Percentiles rank a stretch among this genome's conserved stretches.
Conservation (phyloP, 2,888 invertebrate species). For the Itoplectis maculator region DNA sequence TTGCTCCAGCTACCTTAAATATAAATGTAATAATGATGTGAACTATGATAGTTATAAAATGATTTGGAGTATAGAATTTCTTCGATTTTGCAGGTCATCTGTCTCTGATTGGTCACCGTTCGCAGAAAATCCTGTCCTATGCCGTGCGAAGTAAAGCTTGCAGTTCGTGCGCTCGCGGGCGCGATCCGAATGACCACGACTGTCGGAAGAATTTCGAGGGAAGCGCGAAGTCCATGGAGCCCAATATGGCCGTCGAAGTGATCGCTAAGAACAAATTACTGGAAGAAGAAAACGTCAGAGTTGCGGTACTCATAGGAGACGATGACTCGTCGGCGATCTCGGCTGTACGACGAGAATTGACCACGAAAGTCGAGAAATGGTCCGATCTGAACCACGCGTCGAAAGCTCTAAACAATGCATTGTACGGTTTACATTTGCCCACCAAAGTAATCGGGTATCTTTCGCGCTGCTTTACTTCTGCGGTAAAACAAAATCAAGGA, state of each 20-base stretch:
- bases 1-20: slow-evolving; percentile 1
- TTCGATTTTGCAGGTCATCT: background rate
- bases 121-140: background rate
- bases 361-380: slow-evolving; percentile 59
- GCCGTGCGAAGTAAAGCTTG: background rate
- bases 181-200: background rate
- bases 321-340: slow-evolving; percentile 70
- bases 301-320: slow-evolving; percentile 69
- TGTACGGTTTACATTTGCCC: slow-evolving; percentile 27
- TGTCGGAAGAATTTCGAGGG: background rate
- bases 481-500: slow-evolving; percentile 58
- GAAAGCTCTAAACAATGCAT: slow-evolving; percentile 31
- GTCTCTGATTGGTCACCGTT: slow-evolving; percentile 1
- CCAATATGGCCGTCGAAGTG: slow-evolving; percentile 16
- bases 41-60: background rate
- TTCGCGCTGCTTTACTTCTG: slow-evolving; percentile 66
- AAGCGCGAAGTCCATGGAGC: slow-evolving; percentile 6
- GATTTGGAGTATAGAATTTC: background rate
- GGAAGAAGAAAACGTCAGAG: slow-evolving; percentile 32
- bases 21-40: background rate
- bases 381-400: slow-evolving; percentile 55
- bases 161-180: background rate
- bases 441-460: slow-evolving; percentile 62
- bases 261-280: slow-evolving; percentile 9
- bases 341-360: slow-evolving; percentile 60